A percentile compares a stretch with the other conserved stretches of the same genome.
Evolutionary conservation across 53 echinoderm and acorn worm species (phyloP).

Genomic region (Holothuria scabra): DNA sequence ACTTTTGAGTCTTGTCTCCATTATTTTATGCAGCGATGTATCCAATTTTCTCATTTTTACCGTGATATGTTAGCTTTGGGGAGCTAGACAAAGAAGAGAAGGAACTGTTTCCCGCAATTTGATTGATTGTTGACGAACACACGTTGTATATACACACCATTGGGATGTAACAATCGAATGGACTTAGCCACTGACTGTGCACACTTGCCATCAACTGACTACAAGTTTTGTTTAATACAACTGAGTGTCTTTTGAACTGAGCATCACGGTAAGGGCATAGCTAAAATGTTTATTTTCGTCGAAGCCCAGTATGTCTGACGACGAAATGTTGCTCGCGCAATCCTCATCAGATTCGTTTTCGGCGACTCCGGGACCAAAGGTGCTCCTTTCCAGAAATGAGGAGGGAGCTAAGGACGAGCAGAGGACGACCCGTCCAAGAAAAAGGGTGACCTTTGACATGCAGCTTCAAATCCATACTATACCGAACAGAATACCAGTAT

Average conservation of each 20-base stretch:
- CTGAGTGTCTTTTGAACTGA: neutral
- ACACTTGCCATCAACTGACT: too few species aligned
- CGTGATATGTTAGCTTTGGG: too few species aligned
- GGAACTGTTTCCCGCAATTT: too few species aligned
- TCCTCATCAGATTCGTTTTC: neutral
- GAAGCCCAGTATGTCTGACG: slow-evolving; percentile 9
- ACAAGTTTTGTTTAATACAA: neutral
- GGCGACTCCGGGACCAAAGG: neutral
- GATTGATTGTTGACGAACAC: too few species aligned
- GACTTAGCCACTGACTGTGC: too few species aligned
- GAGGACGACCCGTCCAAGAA: slow-evolving; percentile 53
- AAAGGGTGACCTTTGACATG: slow-evolving; percentile 86
- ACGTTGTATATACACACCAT: too few species aligned
- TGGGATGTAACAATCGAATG: too few species aligned
- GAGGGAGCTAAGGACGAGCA: neutral
- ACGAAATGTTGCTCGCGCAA: slow-evolving; percentile 17
- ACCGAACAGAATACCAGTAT: slow-evolving; percentile 83
- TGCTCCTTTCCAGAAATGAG: neutral
- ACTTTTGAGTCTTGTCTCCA: too few species aligned
- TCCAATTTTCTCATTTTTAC: too few species aligned
- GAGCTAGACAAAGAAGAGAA: too few species aligned
- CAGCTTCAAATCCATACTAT: slow-evolving; percentile 86
- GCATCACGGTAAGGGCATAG: neutral
- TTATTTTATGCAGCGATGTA: too few species aligned
- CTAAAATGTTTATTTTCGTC: too few species aligned